Conservation (phyloP, 30 jellyfish, hydroid and myxozoan genomes). For the Cassiopea andromeda region DNA sequence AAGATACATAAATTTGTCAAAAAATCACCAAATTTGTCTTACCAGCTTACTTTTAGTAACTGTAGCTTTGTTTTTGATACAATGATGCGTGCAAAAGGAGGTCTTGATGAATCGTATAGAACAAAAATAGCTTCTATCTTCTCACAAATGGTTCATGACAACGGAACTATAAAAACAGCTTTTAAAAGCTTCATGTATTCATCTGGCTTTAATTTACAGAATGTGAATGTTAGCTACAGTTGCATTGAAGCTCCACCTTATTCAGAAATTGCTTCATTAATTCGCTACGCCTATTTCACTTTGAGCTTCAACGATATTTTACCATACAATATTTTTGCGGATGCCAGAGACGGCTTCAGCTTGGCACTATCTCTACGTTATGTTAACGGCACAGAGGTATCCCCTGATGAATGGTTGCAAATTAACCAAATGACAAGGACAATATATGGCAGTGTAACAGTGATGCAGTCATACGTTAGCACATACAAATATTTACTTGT, state of each 20-base stretch:
- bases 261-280: conserved; percentile 12
- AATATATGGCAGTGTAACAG: conserved; percentile 79
- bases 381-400: conserved; percentile 56
- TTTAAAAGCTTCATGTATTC: conserved; percentile 38
- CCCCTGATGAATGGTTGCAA: conserved; percentile 85
- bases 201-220: conserved; percentile 32
- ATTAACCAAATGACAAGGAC: conserved; percentile 41
- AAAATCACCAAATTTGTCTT: background rate
- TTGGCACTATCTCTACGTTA: conserved; percentile 34
- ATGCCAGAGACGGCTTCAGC: conserved; percentile 48
- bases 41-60: conserved; percentile 62
- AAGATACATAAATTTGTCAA: conserved; percentile 64
- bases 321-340: conserved; percentile 26
- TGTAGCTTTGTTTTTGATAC: conserved; percentile 71
- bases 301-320: conserved; percentile 24
- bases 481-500: conserved; percentile 18
- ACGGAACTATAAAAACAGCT: conserved; percentile 10
- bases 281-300: conserved; percentile 64
- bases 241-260: conserved; percentile 93
- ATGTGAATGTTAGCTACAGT: conserved; percentile 58
- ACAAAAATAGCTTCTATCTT: conserved; percentile 56
- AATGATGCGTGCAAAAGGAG: conserved; percentile 48
- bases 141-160: conserved; percentile 36
- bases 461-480: background rate
- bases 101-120: conserved; percentile 78